Evolutionary conservation across 2,888 invertebrate genomes (phyloP).

Genomic region (Ditylenchus weischeri): DNA sequence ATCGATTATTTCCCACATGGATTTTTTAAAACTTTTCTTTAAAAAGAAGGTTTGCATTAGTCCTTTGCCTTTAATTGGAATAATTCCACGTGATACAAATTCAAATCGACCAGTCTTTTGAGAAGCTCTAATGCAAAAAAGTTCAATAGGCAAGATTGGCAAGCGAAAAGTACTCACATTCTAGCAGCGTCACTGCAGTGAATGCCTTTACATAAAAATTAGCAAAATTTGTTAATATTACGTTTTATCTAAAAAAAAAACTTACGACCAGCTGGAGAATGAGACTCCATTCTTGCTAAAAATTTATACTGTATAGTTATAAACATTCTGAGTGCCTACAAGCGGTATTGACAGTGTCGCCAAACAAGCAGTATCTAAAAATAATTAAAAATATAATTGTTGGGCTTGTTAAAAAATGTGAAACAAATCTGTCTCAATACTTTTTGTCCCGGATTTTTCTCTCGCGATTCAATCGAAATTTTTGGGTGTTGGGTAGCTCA

Average conservation of each 20-base stretch:
- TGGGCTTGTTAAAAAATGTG: no score
- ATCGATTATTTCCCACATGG: conserved; percentile 27
- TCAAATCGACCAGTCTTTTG: conserved; percentile 48
- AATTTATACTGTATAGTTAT: neutral
- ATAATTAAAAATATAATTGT: conserved; percentile 10
- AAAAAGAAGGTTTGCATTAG: conserved; percentile 28
- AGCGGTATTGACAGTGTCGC: conserved; percentile 14
- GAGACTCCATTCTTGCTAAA: conserved; percentile 27
- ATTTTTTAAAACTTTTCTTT: conserved; percentile 16
- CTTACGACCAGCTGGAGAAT: conserved; percentile 17
- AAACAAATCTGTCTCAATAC: neutral
- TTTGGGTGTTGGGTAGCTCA: no score
- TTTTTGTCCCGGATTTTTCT: no score
- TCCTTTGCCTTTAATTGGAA: conserved; percentile 32
- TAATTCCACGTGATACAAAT: conserved; percentile 46
- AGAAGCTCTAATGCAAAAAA: conserved; percentile 34
- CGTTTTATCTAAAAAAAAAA: no score
- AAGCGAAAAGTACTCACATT: neutral
- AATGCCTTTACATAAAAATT: conserved; percentile 3
- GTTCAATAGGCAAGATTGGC: neutral
- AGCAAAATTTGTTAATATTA: no score
- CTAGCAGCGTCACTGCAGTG: conserved; percentile 21
- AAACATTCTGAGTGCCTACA: neutral
- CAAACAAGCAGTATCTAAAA: conserved; percentile 32
- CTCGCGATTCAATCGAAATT: no score